Evolutionary conservation across 2,888 invertebrate species (phyloP).

Genomic region (Trichopoda pennipes): DNA sequence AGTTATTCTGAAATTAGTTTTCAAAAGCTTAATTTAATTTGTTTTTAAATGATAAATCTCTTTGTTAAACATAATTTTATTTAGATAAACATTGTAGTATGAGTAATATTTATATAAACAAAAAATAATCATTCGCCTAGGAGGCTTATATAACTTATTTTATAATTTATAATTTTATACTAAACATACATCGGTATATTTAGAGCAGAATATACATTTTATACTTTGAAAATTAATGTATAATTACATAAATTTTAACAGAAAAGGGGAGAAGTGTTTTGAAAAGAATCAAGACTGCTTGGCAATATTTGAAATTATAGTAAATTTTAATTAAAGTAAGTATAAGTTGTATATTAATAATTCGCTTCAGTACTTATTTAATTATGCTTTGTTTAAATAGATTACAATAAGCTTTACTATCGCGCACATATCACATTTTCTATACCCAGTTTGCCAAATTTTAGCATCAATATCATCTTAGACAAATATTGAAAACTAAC

Average conservation of each 20-base stretch:
- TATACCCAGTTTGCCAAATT: too few species aligned
- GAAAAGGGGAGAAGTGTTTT: too few species aligned
- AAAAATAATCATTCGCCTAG: slow-evolving; percentile 19
- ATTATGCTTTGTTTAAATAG: slow-evolving; percentile 28
- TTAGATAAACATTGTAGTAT: not conserved
- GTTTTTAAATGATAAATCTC: not conserved
- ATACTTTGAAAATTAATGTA: too few species aligned
- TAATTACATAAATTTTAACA: too few species aligned
- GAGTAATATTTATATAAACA: not conserved
- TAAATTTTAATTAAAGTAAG: slow-evolving; percentile 29
- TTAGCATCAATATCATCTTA: too few species aligned
- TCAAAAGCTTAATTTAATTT: not conserved
- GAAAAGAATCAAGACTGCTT: not conserved
- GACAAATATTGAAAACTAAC: too few species aligned
- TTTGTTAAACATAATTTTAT: not conserved
- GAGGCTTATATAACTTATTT: not conserved
- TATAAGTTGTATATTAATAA: slow-evolving; percentile 38
- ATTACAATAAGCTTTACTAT: slow-evolving; percentile 1
- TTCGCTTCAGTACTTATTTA: slow-evolving; percentile 35
- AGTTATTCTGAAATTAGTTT: not conserved
- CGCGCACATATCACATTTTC: too few species aligned
- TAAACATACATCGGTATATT: too few species aligned
- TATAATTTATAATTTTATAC: too few species aligned
- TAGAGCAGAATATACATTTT: too few species aligned
- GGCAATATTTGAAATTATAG: slow-evolving; percentile 2